Evolutionary conservation across 2,797 vertebrate genomes (phyloP).

Genomic region (Parauchenoglanis ngamensis): DNA sequence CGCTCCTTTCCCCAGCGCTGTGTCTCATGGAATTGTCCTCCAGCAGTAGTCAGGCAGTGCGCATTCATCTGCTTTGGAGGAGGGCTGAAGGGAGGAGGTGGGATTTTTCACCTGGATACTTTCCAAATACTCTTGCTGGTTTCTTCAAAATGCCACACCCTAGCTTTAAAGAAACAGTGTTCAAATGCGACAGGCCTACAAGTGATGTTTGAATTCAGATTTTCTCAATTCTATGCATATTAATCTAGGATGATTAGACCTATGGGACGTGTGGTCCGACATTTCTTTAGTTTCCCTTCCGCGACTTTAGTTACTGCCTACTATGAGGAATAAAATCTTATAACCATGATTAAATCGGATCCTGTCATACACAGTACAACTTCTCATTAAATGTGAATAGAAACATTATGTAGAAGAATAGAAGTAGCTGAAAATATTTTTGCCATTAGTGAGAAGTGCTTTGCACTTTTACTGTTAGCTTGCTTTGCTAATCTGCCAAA

Average conservation of each 20-base stretch:
- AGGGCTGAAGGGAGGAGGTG: too few relatives aligned
- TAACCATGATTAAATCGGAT: neutral
- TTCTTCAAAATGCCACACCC: too few relatives aligned
- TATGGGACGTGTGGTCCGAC: neutral
- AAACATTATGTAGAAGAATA: neutral
- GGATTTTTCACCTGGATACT: too few relatives aligned
- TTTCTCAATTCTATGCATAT: neutral
- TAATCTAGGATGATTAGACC: neutral
- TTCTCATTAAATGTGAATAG: neutral
- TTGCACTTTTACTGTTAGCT: too few relatives aligned
- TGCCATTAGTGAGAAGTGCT: neutral
- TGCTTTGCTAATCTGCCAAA: neutral
- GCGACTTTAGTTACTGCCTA: too few relatives aligned
- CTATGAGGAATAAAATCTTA: too few relatives aligned
- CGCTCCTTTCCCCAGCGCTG: too few relatives aligned
- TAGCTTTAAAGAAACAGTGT: neutral
- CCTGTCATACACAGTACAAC: neutral
- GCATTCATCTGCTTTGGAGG: too few relatives aligned
- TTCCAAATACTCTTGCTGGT: too few relatives aligned
- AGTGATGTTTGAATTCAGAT: neutral
- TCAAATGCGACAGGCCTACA: neutral
- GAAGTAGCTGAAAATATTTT: neutral
- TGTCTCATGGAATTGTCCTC: too few relatives aligned
- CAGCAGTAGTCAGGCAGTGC: too few relatives aligned
- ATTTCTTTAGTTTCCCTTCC: neutral